Evolutionary conservation across 1,140 invertebrate genomes (phyloP).

Genomic region (Dryas iulia): DNA sequence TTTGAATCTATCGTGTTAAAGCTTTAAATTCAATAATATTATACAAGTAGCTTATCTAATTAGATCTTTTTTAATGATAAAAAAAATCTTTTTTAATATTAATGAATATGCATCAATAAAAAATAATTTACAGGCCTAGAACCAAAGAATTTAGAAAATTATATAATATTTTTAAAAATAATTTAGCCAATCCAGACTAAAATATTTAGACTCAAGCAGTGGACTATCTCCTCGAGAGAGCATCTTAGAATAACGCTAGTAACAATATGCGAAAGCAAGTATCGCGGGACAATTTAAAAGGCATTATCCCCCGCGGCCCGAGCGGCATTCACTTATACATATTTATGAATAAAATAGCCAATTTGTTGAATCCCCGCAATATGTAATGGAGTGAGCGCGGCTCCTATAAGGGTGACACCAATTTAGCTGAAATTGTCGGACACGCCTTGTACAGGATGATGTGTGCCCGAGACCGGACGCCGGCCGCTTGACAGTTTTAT

Average conservation of each 20-base stretch:
- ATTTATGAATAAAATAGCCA: constrained; percentile 58
- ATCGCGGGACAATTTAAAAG: constrained; percentile 52
- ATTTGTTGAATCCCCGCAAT: constrained; percentile 40
- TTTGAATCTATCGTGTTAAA: no score
- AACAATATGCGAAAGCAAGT: constrained; percentile 33
- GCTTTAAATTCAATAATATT: no score
- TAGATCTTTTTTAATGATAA: no score
- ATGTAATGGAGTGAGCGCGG: background rate
- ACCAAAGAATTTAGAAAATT: no score
- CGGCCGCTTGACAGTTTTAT: constrained; percentile 33
- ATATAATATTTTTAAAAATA: no score
- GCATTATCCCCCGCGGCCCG: constrained; percentile 12
- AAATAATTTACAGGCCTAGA: no score
- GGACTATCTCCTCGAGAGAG: background rate
- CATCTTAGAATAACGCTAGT: constrained; percentile 17
- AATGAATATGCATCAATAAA: no score
- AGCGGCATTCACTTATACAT: constrained; percentile 52
- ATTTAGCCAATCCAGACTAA: no score
- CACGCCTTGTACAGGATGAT: constrained; percentile 29
- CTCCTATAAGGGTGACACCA: constrained; percentile 40
- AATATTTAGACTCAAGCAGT: no score
- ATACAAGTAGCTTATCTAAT: no score
- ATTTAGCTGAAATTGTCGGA: constrained; percentile 43
- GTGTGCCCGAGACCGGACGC: constrained; percentile 15
- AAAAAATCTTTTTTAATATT: no score